A percentile compares a stretch with the other conserved stretches of the same genome.
phyloP scores from a whole-genome alignment of 2,888 invertebrate genomes.

The Drosophila rubida region DNA sequence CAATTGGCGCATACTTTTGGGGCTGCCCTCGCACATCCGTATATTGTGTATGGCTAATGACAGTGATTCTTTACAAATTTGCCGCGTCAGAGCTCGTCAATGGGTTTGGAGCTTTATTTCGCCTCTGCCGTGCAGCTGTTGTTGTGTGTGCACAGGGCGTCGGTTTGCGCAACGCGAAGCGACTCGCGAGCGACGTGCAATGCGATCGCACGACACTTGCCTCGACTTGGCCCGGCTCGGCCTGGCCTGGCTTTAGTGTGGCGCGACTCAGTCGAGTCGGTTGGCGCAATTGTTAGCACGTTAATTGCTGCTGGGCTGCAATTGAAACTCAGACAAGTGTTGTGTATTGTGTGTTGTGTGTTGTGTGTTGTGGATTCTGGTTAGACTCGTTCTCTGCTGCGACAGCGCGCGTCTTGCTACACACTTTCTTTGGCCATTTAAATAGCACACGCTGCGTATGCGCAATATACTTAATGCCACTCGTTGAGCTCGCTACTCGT shows the following conservation, averaged over 20 bases:
- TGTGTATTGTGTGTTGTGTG: neutral
- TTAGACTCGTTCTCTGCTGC: slow-evolving; percentile 49
- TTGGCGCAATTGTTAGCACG: slow-evolving; percentile 29
- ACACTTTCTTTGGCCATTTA: slow-evolving; percentile 61
- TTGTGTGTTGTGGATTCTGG: slow-evolving; percentile 29
- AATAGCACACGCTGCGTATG: slow-evolving; percentile 49
- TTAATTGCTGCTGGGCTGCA: slow-evolving; percentile 47
- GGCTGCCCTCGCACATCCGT: slow-evolving; percentile 29
- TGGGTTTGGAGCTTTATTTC: slow-evolving; percentile 9
- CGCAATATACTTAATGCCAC: slow-evolving; percentile 48
- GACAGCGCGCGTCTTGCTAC: neutral
- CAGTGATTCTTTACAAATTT: slow-evolving; percentile 33
- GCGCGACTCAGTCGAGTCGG: neutral
- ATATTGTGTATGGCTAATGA: slow-evolving; percentile 19
- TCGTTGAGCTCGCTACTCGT: neutral
- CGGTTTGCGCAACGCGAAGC: slow-evolving; percentile 41
- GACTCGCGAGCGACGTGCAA: slow-evolving; percentile 4
- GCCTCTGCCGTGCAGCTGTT: too few species aligned
- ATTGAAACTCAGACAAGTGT: slow-evolving; percentile 16
- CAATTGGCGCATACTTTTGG: too few species aligned
- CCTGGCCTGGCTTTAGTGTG: neutral
- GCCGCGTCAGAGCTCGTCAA: slow-evolving; percentile 31
- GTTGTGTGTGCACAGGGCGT: slow-evolving; percentile 16
- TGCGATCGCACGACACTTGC: slow-evolving; percentile 19
- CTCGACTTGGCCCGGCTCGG: neutral